phyloP scores from a whole-genome alignment of 1,140 invertebrate species.

The Cecropterus lyciades region DNA sequence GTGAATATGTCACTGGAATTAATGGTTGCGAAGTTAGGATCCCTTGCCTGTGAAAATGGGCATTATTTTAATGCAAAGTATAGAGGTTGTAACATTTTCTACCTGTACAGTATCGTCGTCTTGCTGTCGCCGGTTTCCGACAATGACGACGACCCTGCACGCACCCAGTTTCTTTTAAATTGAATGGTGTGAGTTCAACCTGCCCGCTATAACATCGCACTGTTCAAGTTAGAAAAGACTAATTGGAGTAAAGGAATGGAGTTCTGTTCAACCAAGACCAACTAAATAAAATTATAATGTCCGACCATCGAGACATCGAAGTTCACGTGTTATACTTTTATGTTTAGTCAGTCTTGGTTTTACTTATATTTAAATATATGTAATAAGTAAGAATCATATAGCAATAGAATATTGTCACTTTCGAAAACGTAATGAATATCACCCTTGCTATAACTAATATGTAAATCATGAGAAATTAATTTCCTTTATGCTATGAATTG shows the following conservation, averaged over 20 bases:
- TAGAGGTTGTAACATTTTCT: constrained; percentile 90
- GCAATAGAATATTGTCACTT: constrained; percentile 57
- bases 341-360: constrained; percentile 85
- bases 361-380: constrained; percentile 72
- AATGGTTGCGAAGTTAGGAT: constrained; percentile 77
- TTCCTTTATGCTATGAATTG: constrained; percentile 53
- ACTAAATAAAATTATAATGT: constrained; percentile 80
- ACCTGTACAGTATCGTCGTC: constrained; percentile 71
- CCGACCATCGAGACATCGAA: constrained; percentile 55
- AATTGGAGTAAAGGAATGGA: constrained; percentile 79
- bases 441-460: constrained; percentile 53
- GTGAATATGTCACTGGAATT: constrained; percentile 78
- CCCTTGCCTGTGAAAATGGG: constrained; percentile 88
- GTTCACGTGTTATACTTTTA: constrained; percentile 70
- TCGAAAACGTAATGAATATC: constrained; percentile 54
- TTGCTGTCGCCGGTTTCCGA: constrained; percentile 36
- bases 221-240: constrained; percentile 83
- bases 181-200: constrained; percentile 81
- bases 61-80: constrained; percentile 96
- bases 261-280: constrained; percentile 84
- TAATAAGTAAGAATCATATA: constrained; percentile 53
- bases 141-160: constrained; percentile 66
- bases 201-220: constrained; percentile 72
- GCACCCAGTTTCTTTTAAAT: constrained; percentile 82
- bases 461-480: constrained; percentile 43